phyloP scores from a whole-genome alignment of 2,888 invertebrate genomes.

The Cephus runcator region DNA sequence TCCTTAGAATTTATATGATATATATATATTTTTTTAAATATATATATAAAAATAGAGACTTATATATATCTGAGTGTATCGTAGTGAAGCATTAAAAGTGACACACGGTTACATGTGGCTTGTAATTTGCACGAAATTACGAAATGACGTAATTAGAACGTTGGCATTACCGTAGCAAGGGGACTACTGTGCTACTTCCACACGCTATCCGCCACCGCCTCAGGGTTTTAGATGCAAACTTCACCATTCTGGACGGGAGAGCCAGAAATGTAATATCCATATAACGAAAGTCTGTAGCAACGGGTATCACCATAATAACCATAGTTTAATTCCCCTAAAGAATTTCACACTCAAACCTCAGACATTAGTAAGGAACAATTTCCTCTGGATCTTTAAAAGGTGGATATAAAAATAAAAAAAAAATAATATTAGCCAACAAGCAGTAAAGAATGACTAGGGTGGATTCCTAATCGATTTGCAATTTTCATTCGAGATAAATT shows the following conservation, averaged over 20 bases:
- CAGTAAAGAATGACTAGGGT: neutral
- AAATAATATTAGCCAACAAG: neutral
- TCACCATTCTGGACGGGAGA: neutral
- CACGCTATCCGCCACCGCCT: neutral
- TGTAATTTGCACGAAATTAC: conserved; percentile 35
- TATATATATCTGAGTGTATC: neutral
- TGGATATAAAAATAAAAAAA: neutral
- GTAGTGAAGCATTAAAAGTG: neutral
- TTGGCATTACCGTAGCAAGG: conserved; percentile 8
- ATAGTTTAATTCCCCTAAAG: neutral
- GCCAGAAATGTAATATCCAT: neutral
- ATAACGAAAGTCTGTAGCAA: neutral
- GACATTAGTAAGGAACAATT: neutral
- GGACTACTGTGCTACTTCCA: neutral
- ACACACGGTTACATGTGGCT: neutral
- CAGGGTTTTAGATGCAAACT: neutral
- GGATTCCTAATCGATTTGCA: neutral
- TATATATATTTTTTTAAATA: too few relatives aligned
- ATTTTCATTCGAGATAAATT: neutral
- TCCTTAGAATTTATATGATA: too few relatives aligned
- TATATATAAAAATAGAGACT: neutral
- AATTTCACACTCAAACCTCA: neutral
- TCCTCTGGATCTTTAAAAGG: neutral
- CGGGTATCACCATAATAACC: neutral
- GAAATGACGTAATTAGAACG: conserved; percentile 29